Conservation (phyloP, 1,140 invertebrate genomes). For the Zaprionus lachaisei region DNA sequence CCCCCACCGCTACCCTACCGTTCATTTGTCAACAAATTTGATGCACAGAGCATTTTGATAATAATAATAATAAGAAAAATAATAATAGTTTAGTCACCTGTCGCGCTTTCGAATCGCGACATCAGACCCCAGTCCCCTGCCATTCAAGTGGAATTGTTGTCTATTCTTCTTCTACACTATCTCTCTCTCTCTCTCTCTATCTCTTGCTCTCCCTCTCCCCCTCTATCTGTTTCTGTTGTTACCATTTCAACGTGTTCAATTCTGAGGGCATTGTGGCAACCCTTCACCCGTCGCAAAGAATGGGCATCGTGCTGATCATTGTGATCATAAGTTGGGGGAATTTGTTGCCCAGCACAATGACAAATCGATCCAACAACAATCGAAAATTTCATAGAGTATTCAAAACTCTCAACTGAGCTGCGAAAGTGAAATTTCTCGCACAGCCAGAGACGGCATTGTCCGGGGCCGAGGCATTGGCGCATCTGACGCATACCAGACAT, state of each 20-base stretch:
- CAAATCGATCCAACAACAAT: slow-evolving; percentile 65
- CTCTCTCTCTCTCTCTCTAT: not conserved
- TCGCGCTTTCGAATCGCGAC: slow-evolving; percentile 70
- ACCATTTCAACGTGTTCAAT: slow-evolving; percentile 57
- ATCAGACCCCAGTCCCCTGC: not conserved
- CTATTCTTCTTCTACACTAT: not conserved
- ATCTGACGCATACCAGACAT: not conserved
- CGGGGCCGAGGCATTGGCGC: too few species aligned
- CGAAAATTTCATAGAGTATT: slow-evolving; percentile 58
- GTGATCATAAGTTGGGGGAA: not conserved
- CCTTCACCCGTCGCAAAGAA: slow-evolving; percentile 55
- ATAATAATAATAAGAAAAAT: slow-evolving; percentile 5
- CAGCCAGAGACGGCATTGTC: slow-evolving; percentile 33
- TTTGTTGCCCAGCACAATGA: slow-evolving; percentile 34
- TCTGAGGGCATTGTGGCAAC: slow-evolving; percentile 52
- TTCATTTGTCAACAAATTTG: slow-evolving; percentile 74
- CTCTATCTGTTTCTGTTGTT: slow-evolving; percentile 49
- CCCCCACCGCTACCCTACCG: not conserved
- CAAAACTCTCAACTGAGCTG: slow-evolving; percentile 50
- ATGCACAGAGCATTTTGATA: slow-evolving; percentile 55
- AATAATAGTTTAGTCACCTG: slow-evolving; percentile 19
- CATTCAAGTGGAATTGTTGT: not conserved
- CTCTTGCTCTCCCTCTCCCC: not conserved
- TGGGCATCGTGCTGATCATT: not conserved
- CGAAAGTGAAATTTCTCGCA: slow-evolving; percentile 66